A percentile compares a stretch with the other conserved stretches of the same genome.
Conservation (phyloP, 2,113 vertebrate species). For the Gasterosteus aculeatus region DNA sequence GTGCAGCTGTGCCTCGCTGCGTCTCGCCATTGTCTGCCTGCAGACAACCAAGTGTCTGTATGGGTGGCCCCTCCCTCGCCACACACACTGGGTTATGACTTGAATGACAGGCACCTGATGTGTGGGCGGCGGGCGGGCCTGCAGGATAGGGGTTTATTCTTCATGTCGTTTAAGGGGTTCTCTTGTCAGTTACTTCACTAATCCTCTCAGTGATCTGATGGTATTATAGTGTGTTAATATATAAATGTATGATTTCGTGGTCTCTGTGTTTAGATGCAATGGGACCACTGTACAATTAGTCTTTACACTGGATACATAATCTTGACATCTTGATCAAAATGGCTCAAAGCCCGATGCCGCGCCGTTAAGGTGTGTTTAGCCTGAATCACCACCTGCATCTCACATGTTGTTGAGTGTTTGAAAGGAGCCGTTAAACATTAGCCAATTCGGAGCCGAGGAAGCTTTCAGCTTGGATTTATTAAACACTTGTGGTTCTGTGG, state of each 20-base stretch:
- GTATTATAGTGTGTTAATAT: neutral
- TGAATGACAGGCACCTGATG: conserved; percentile 53
- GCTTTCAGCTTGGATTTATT: conserved; percentile 12
- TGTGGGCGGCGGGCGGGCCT: conserved; percentile 42
- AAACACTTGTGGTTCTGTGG: neutral
- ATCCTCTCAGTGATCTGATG: conserved; percentile 46
- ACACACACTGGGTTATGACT: conserved; percentile 31
- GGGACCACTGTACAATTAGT: neutral
- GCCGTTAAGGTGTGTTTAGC: conserved; percentile 16
- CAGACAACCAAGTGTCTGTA: conserved; percentile 34
- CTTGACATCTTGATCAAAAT: conserved; percentile 42
- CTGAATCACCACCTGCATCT: conserved; percentile 21
- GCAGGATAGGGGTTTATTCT: conserved; percentile 43
- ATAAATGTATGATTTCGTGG: neutral
- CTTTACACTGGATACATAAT: conserved; percentile 9
- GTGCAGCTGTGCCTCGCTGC: conserved; percentile 32
- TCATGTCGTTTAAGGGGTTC: conserved; percentile 36
- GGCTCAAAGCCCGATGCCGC: neutral
- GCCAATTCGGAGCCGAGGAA: neutral
- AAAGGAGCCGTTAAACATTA: conserved; percentile 19
- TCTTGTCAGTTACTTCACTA: conserved; percentile 57
- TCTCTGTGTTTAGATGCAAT: conserved; percentile 22
- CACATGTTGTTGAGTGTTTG: conserved; percentile 1
- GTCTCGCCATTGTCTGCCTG: conserved; percentile 53
- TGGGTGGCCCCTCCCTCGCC: conserved; percentile 68